Evolutionary conservation across 2,113 vertebrate species (phyloP), one percentile per base, ranked within the genome.

Genomic region (Poeciliopsis prolifica): DNA sequence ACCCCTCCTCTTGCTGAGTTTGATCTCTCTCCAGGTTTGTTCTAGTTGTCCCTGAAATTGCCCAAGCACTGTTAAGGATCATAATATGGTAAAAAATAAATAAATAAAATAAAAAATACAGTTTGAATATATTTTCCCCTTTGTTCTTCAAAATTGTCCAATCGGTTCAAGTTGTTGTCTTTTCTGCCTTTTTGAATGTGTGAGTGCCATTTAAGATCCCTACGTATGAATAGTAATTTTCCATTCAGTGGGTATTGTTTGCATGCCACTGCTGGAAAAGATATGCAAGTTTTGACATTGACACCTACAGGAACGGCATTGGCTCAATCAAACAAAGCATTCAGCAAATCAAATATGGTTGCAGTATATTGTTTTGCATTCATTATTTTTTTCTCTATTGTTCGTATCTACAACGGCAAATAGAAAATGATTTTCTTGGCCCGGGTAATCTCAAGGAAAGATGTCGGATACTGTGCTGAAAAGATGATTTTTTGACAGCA

Each of bases 361-460:
- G 78, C 29, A 72, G 68, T 85, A 89, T 89, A 87, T 89, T 83
- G 74, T 83, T 88, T 82, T 58, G 71, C 80, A 91, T 92, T 92
- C 88, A 90, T 93, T 91, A 87, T 92, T 90, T 92, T 90, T 92
- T 89, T 78, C 85, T 89, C 79, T 84, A 88, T 89, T 92, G 86
- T 91, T 92, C 93, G 86, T 84, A 87, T 93, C 82, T 84, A 81
- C 81, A 93, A 93, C 85, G 85, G 89, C 78, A 72, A 65, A 72
- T 48, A 84, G 88, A 80, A 87, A 91, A 91, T 88, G 17, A 88
- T 91, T 89, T 77, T 85, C 78, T 71, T 44, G 70, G 75, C 79
- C 74, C 42, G 68, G 68, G 73, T 82, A 84, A 85, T 83, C 77
- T 83, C 79, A 80, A 80, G 70, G 61, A 81, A 81, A 84, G 83